Evolutionary conservation across 2,888 invertebrate genomes (phyloP), one percentile per base, ranked within the genome.

Genomic region (Seira ritae): DNA sequence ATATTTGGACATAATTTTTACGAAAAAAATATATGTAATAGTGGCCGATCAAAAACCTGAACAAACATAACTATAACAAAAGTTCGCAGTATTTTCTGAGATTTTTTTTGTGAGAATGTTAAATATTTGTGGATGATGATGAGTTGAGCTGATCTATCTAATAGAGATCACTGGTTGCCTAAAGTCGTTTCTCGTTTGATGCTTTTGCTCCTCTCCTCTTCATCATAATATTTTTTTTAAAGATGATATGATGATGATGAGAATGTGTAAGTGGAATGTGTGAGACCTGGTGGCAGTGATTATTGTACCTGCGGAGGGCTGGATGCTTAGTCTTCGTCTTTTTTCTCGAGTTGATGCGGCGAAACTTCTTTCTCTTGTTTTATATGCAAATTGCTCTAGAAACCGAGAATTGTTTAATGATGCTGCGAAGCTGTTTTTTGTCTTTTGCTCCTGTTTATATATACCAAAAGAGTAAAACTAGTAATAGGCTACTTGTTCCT

Each of bases 371-470:
- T 73, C 78, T 74, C 84, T 84, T 84, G 84, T 84, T 84, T 84
- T 79, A 71, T 79, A 84, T 84, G 84, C 84, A 84, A 84, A 84
- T 84, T 84, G 84, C 74, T 84, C 74, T 79, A 84, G 84, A 84
- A 84, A 84, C 78, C 66, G 84, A 84, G 84, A 79, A 84, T 84
- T 84, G 75, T 84, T 84, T 79, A 84, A 84, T 84, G 84, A 84
- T 79, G 79, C 78, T 79, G 68, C 83, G 2, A 84, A 79, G 84
- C 65, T 74, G 73, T 67, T 31, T 31, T 31, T 31, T 31, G 2
- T 55, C 24, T 17, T 42, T 66, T 75, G 60, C 60, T 72, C 42
- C 78, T 78, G 77, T 62, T 24, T 60, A 31, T 31, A 31, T 60
- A 31, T 31, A 31, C 31, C 31, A 2, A 31, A 31, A n/a, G 50